These are phyloP conservation scores for Agrotis exclamationis DNA, from an alignment of 2,888 invertebrate species.

Conservation along the genomic window DNA sequence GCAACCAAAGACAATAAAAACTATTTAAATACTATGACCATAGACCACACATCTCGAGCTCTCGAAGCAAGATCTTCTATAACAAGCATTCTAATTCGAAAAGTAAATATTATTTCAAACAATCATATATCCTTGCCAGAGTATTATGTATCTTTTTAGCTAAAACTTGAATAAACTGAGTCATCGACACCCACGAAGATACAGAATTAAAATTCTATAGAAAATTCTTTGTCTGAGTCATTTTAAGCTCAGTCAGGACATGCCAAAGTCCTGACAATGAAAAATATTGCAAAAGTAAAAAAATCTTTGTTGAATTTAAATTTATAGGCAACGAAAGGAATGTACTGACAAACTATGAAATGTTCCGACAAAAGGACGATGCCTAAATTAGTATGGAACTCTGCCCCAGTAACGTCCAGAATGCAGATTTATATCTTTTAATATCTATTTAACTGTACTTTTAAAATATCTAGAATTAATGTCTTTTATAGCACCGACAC, in stretches of 20 bases:
- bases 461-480: too few relatives aligned
- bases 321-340: neutral
- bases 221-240: constrained; percentile 61
- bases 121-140: constrained; percentile 22
- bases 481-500: too few relatives aligned
- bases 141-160: constrained; percentile 35
- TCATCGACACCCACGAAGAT: constrained; percentile 55
- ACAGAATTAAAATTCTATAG: constrained; percentile 61
- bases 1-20: neutral
- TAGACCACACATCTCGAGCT: constrained; percentile 41
- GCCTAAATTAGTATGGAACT: too few relatives aligned
- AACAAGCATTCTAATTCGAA: constrained; percentile 12
- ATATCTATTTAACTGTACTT: too few relatives aligned
- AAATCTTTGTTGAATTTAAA: constrained; percentile 17
- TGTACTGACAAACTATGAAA: too few relatives aligned
- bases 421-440: too few relatives aligned
- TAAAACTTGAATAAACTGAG: constrained; percentile 45
- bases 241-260: constrained; percentile 50
- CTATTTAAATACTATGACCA: neutral
- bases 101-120: constrained; percentile 42
- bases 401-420: too few relatives aligned
- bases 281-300: constrained; percentile 28
- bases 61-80: neutral
- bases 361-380: too few relatives aligned
- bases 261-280: constrained; percentile 51